Conservation (phyloP, 2,888 invertebrate genomes). For the Osmoderma eremita region DNA sequence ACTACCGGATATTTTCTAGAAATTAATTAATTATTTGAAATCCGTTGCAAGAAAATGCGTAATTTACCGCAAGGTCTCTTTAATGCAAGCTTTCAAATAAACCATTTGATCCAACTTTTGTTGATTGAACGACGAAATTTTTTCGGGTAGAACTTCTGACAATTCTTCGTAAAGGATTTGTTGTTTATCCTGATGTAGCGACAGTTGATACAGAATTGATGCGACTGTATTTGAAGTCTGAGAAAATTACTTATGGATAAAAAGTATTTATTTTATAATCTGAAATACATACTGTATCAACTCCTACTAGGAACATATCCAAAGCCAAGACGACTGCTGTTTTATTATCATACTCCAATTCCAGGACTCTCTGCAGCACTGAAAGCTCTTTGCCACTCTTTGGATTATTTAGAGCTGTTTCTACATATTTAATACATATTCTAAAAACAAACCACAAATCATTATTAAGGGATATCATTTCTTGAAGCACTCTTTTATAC, state of each 20-base stretch:
- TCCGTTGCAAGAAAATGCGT: conserved; percentile 5
- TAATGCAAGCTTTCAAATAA: conserved; percentile 78
- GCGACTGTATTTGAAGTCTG: conserved; percentile 83
- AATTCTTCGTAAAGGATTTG: conserved; percentile 71
- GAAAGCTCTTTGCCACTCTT: conserved; percentile 66
- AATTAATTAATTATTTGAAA: conserved; percentile 45
- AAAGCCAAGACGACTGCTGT: conserved; percentile 77
- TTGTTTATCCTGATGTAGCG: conserved; percentile 74
- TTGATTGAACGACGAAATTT: conserved; percentile 65
- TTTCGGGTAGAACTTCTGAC: conserved; percentile 62
- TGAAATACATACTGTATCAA: conserved; percentile 72
- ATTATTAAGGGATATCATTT: neutral
- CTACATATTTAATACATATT: conserved; percentile 72
- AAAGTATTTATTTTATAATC: neutral
- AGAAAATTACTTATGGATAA: conserved; percentile 45
- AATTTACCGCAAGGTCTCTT: conserved; percentile 75
- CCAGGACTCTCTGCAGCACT: conserved; percentile 72
- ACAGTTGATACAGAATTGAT: conserved; percentile 77
- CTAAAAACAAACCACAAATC: conserved; percentile 61
- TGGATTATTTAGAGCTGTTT: conserved; percentile 65
- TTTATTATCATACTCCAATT: conserved; percentile 69
- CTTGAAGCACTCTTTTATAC: conserved; percentile 60
- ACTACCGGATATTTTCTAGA: conserved; percentile 80
- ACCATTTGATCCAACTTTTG: conserved; percentile 72
- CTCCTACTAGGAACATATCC: conserved; percentile 82